Evolutionary conservation across 1,140 invertebrate species (phyloP).

Genomic region (Zaprionus taronus): DNA sequence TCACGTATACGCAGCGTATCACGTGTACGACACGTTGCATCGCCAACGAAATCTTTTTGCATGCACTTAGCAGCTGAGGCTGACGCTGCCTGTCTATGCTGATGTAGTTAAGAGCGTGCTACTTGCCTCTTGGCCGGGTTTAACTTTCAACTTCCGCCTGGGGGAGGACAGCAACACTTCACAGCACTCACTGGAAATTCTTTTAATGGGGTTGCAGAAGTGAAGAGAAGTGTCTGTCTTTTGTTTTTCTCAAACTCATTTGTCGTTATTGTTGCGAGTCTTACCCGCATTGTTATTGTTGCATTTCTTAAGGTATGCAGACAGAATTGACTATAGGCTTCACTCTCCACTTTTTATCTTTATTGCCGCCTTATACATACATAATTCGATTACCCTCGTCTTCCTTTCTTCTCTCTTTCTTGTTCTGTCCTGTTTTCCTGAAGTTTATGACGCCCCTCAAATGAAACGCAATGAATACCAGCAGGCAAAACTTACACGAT

Average conservation of each 20-base stretch:
- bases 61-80: slow-evolving; percentile 43
- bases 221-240: slow-evolving; percentile 23
- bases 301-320: slow-evolving; percentile 11
- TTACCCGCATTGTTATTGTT: slow-evolving; percentile 10
- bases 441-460: slow-evolving; percentile 43
- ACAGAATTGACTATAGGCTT: slow-evolving; percentile 15
- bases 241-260: slow-evolving; percentile 37
- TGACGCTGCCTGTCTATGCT: slow-evolving; percentile 36
- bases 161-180: background rate
- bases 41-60: slow-evolving; percentile 38
- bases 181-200: slow-evolving; percentile 1
- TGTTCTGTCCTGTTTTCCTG: slow-evolving; percentile 6
- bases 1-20: slow-evolving; percentile 55
- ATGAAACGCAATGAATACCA: slow-evolving; percentile 31
- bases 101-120: slow-evolving; percentile 44
- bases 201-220: slow-evolving; percentile 15
- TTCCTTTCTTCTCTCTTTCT: background rate
- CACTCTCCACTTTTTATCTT: background rate
- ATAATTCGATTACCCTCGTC: slow-evolving; percentile 40
- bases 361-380: slow-evolving; percentile 40
- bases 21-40: slow-evolving; percentile 52
- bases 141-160: slow-evolving; percentile 43
- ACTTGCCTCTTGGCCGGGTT: slow-evolving; percentile 19
- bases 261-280: slow-evolving; percentile 37
- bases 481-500: slow-evolving; percentile 37